A percentile compares a stretch with the other conserved stretches of the same genome.
phyloP scores from a whole-genome alignment of 2,888 invertebrate genomes.

The Vannuccia rotundouncinata region DNA sequence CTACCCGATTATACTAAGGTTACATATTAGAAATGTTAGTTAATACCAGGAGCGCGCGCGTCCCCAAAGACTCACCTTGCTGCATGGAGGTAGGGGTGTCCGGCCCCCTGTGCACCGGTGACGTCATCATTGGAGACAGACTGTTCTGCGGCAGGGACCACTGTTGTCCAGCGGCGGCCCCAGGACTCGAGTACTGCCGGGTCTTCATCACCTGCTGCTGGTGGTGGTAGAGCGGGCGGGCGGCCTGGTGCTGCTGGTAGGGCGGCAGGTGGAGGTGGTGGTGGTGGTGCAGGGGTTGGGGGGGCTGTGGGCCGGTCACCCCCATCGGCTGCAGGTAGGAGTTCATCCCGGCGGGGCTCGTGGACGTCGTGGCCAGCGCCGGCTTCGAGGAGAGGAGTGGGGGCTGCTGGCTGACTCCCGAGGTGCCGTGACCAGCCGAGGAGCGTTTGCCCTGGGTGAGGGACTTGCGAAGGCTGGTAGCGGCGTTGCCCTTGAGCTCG shows the following conservation, averaged over 20 bases:
- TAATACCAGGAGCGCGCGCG: no score
- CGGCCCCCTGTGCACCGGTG: not conserved
- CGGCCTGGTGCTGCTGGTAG: not conserved
- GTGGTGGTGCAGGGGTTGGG: not conserved
- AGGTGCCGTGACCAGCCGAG: no score
- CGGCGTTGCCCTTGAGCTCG: slow-evolving; percentile 53
- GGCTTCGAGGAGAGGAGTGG: not conserved
- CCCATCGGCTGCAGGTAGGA: not conserved
- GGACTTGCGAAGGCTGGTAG: slow-evolving; percentile 54
- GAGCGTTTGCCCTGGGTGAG: slow-evolving; percentile 44
- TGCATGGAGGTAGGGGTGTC: not conserved
- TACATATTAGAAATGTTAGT: no score
- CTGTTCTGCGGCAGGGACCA: not conserved
- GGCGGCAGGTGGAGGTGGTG: not conserved
- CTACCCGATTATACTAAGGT: no score
- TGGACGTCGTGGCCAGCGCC: not conserved
- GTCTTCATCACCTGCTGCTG: not conserved
- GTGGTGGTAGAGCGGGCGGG: not conserved
- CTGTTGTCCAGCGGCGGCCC: not conserved
- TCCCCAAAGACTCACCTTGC: no score
- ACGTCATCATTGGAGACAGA: not conserved
- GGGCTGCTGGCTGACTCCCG: not conserved
- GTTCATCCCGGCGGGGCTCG: not conserved
- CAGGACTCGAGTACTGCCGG: not conserved
- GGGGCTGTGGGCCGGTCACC: not conserved